Percentiles rank a stretch among this genome's conserved stretches.
These are phyloP conservation scores for Melanerpes aurifrons DNA, from an alignment of 2,113 vertebrate genomes.

Conservation along the genomic window DNA sequence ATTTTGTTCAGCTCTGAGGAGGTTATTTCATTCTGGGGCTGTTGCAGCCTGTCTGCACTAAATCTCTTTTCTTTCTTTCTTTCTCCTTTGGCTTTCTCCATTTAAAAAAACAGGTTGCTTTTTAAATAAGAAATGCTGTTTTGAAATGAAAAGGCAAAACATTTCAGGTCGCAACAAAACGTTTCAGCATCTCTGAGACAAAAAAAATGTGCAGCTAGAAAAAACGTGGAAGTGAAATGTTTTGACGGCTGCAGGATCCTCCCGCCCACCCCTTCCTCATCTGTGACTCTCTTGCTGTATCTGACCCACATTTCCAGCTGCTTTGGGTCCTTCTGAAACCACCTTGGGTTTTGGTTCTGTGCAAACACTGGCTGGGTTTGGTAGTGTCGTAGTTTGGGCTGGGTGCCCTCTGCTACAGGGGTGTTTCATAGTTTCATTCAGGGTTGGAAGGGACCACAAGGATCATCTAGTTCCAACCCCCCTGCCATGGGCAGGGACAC, in stretches of 20 bases:
- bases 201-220: slow-evolving; percentile 43
- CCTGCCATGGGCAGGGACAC: no score
- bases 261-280: slow-evolving; percentile 44
- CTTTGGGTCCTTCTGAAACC: not conserved
- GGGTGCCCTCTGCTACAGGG: no score
- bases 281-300: not conserved
- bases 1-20: not conserved
- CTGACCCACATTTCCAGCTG: not conserved
- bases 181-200: slow-evolving; percentile 41
- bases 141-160: slow-evolving; percentile 60
- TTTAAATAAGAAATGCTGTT: slow-evolving; percentile 44
- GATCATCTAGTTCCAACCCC: no score
- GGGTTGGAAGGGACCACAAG: no score
- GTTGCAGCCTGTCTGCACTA: not conserved
- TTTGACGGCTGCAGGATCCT: slow-evolving; percentile 52
- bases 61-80: not conserved
- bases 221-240: slow-evolving; percentile 41
- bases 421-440: no score
- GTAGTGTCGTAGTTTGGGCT: no score
- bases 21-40: not conserved
- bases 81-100: not conserved
- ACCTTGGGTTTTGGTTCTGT: no score
- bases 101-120: slow-evolving; percentile 37
- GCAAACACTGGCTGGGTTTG: not conserved
- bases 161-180: slow-evolving; percentile 51